These are phyloP conservation scores for Palythoa grandiflora DNA, from an alignment of 92 coral and sea anemone genomes.

Conservation along the genomic window DNA sequence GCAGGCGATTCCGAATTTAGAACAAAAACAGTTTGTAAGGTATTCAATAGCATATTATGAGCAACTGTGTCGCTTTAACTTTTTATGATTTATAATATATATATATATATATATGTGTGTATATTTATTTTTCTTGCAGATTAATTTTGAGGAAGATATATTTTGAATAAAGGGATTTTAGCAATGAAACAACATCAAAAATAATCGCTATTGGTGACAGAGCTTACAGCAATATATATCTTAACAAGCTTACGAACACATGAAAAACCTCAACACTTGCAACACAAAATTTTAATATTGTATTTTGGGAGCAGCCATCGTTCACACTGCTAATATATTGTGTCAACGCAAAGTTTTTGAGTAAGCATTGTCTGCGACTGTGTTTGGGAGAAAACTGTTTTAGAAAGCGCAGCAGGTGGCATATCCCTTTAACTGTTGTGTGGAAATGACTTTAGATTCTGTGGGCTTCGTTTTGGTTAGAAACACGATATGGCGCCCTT, in stretches of 20 bases:
- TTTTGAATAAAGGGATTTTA: background rate
- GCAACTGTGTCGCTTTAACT: background rate
- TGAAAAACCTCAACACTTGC: background rate
- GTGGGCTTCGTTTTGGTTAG: background rate
- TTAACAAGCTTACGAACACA: background rate
- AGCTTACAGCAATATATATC: background rate
- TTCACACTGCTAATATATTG: background rate
- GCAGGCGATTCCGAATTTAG: background rate
- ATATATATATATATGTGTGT: background rate
- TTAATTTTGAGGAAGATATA: constrained; percentile 20
- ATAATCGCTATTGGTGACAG: background rate
- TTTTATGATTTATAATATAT: background rate
- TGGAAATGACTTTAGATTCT: background rate
- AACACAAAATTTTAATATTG: no score
- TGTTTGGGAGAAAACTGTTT: background rate
- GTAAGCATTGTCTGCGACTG: background rate
- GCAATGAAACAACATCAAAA: background rate
- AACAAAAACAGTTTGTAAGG: constrained; percentile 22
- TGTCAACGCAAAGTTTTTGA: background rate
- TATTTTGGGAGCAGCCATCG: background rate
- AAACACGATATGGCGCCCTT: background rate
- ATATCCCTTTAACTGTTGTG: constrained; percentile 12
- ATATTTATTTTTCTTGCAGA: constrained; percentile 38
- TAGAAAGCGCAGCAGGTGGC: constrained; percentile 31
- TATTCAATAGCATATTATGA: constrained; percentile 23